Base-by-base conservation (phyloP, 2,888 invertebrate genomes). In the Drosophila nr. perissopoda region DNA sequence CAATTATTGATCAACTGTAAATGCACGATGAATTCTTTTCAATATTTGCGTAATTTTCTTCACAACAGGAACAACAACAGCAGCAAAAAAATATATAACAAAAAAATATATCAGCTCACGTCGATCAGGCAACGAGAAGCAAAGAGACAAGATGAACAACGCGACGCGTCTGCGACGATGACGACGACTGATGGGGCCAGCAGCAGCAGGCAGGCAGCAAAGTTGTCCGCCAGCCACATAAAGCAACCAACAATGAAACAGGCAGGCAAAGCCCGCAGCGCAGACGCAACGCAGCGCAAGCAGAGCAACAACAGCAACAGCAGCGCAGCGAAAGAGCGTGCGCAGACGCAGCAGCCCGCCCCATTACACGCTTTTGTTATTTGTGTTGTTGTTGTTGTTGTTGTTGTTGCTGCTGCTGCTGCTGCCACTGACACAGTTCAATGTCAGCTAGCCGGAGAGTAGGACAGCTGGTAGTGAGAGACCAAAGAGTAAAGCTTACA, bases 371-470 rank as follows among this genome's bases (percentile, higher is more conserved):
- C 71, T 75, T 61, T 60, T 69, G 64, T 63, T 74, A 38, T 62
- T 64, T 54, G 48, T 59, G 53, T 40, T 60, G 31, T 29, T 51
- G 68, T 40, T 60, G 31, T 29, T 51, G 68, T 61, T 71, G 46
- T 58, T 64, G 59, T 36, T 62, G 57, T 25, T 63, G 31, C 16
- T 56, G 53, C 31, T 58, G 49, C 36, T 54, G 25, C 25, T 68
- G 67, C 79, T 82, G 83, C 80, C 79, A 88, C 83, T 83, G 85
- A 79, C 88, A 85, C 83, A 80, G 80, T 85, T 84, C 83, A 83
- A 88, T 88, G 85, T 82, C 88, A 83, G 70, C 33, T 38, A 69
- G 61, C 49, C 6, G 60, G 51, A 46, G 48, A 52, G 57, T 13
- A 18, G 18, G 38, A 38, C 38, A 38, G 38, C 18, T 38, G 4